Evolutionary conservation across 2,113 vertebrate species (phyloP), one percentile per base, ranked within the genome.

Genomic region (Etheostoma spectabile): DNA sequence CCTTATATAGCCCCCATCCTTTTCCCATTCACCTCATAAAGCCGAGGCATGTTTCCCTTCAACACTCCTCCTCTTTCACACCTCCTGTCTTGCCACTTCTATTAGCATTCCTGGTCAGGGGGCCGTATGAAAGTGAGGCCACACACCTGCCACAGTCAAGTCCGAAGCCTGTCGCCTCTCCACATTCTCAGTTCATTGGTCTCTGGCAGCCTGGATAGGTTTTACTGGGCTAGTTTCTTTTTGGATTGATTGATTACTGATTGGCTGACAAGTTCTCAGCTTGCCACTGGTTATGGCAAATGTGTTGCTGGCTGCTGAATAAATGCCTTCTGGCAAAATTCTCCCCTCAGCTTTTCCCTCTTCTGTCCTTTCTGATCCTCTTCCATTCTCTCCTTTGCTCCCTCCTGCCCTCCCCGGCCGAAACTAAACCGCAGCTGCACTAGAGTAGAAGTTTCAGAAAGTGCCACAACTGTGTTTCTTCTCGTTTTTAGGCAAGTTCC

Each of bases 401-500:
- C 16, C 59, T 80, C 46, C 56, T 51, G 30, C 79, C 74, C 82
- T 77, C 73, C 68, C 53, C 46, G n/a, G 51, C 42, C 14, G 19
- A 79, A 85, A 80, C 75, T 14, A 81, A 88, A 83, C 87, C 82
- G 84, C 86, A 86, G 85, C 86, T 80, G 86, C 66, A 87, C 60
- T 63, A 86, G 83, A 87, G 80, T 87, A 88, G 84, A 77, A 84
- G 83, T 92, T 89, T 90, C 93, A 92, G 69, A 82, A 86, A 91
- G 83, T 89, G 84, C 80, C 83, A 90, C 84, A 82, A 88, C 73
- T 76, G 80, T 87, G 79, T 79, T 91, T 72, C 74, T 80, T 75
- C 83, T 77, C 78, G 87, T 87, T 93, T 91, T 91, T 85, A 91
- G 91, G 86, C 88, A 80, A 61, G 63, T 88, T 89, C 92, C 88